These are phyloP conservation scores for Bovichtus variegatus DNA, from an alignment of 2,797 vertebrate species.

Conservation along the genomic window DNA sequence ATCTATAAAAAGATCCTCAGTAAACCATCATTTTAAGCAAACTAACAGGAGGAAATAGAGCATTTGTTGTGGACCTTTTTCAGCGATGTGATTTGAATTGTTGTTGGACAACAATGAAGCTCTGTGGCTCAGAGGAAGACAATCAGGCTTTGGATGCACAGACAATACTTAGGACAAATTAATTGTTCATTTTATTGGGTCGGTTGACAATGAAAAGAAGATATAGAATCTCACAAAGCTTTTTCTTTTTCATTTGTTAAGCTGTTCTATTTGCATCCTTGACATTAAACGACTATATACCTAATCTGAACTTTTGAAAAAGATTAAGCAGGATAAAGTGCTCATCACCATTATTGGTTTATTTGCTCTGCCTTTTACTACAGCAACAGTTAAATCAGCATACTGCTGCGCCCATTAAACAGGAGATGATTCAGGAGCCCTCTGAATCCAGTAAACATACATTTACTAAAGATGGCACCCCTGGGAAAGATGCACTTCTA, in stretches of 20 bases:
- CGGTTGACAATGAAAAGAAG: too few relatives aligned
- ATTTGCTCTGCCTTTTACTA: background rate
- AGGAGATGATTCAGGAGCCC: slow-evolving; percentile 8
- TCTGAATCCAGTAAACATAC: slow-evolving; percentile 2
- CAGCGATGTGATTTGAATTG: too few relatives aligned
- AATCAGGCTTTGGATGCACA: too few relatives aligned
- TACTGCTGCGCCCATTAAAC: background rate
- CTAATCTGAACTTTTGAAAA: slow-evolving; percentile 2
- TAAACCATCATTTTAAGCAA: too few relatives aligned
- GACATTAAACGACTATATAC: background rate
- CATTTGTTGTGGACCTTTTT: too few relatives aligned
- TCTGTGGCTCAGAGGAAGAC: too few relatives aligned
- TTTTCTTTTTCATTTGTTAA: background rate
- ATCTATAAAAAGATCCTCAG: too few relatives aligned
- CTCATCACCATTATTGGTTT: background rate
- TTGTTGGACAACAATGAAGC: too few relatives aligned
- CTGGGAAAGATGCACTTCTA: background rate
- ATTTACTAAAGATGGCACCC: background rate
- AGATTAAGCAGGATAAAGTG: background rate
- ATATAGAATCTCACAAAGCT: background rate
- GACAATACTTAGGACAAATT: too few relatives aligned
- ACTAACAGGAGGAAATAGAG: too few relatives aligned
- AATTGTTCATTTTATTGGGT: too few relatives aligned
- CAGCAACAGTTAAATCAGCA: background rate
- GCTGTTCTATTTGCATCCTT: background rate